These are phyloP conservation scores for Macropis europaea DNA, from an alignment of 2,888 invertebrate genomes.

Conservation along the genomic window DNA sequence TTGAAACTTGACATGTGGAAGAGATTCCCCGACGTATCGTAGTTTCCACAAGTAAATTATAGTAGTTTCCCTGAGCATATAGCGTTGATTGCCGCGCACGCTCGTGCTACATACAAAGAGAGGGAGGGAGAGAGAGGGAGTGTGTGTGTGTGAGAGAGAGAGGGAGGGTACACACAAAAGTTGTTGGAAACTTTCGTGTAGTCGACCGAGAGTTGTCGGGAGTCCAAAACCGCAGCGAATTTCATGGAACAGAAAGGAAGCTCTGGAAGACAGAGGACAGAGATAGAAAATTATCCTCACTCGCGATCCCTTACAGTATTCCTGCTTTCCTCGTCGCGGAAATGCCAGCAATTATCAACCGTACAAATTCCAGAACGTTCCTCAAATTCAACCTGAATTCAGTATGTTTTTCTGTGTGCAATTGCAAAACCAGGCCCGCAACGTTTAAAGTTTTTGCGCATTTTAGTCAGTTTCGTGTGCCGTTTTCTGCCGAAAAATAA, in stretches of 20 bases:
- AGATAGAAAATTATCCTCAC: constrained; percentile 27
- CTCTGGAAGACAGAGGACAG: not conserved
- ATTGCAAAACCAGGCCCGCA: too few species aligned
- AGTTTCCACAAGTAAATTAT: constrained; percentile 15
- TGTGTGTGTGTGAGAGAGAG: too few species aligned
- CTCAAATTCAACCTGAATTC: too few species aligned
- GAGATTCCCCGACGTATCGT: not conserved
- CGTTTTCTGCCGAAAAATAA: too few species aligned
- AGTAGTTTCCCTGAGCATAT: not conserved
- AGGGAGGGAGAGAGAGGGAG: not conserved
- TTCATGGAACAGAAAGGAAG: constrained; percentile 20
- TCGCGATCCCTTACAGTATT: constrained; percentile 14
- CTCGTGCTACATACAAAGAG: not conserved
- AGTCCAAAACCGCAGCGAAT: constrained; percentile 34
- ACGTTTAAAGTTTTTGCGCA: too few species aligned
- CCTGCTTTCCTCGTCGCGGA: not conserved
- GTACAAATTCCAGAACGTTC: constrained; percentile 2
- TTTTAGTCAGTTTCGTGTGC: too few species aligned
- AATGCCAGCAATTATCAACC: constrained; percentile 40
- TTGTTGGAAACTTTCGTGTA: constrained; percentile 14
- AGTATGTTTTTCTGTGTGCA: too few species aligned
- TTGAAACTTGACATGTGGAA: not conserved
- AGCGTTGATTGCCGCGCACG: not conserved
- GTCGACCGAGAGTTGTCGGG: constrained; percentile 1
- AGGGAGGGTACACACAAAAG: not conserved